These are phyloP conservation scores for Haliclona indistincta DNA, from an alignment of 37 sponge, comb jelly and placozoan species.

Conservation along the genomic window DNA sequence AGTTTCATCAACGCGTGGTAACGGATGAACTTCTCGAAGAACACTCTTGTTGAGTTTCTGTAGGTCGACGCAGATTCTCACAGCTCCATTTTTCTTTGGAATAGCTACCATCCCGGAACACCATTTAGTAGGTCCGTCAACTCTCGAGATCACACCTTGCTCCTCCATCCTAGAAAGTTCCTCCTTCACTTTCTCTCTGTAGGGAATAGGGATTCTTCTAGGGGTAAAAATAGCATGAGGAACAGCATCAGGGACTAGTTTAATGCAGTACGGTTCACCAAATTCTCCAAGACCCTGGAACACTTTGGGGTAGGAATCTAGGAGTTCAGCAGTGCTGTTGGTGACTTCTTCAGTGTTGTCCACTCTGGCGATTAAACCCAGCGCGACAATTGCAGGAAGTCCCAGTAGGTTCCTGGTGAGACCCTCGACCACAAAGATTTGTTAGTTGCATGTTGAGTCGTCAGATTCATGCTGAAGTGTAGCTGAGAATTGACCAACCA, in stretches of 20 bases:
- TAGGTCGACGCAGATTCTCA: conserved; percentile 34
- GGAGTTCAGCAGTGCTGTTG: neutral
- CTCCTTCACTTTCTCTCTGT: neutral
- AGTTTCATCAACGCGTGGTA: conserved; percentile 29
- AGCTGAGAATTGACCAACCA: neutral
- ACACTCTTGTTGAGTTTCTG: conserved; percentile 26
- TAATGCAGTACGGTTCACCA: neutral
- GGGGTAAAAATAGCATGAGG: conserved; percentile 16
- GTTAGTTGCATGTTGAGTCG: too few relatives aligned
- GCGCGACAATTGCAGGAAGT: neutral
- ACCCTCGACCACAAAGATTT: neutral
- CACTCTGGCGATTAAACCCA: neutral
- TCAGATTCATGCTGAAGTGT: neutral
- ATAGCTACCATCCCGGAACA: conserved; percentile 20
- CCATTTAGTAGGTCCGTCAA: conserved; percentile 15
- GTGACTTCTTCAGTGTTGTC: neutral
- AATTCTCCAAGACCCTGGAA: conserved; percentile 9
- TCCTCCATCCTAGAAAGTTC: conserved; percentile 42
- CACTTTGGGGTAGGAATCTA: neutral
- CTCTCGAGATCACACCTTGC: conserved; percentile 14
- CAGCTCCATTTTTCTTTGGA: conserved; percentile 6
- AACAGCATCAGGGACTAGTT: neutral
- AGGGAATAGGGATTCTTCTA: conserved; percentile 9
- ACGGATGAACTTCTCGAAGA: neutral
- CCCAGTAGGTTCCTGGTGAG: neutral